Evolutionary conservation across 2,113 vertebrate species (phyloP).

Genomic region (Sylvietta virens): DNA sequence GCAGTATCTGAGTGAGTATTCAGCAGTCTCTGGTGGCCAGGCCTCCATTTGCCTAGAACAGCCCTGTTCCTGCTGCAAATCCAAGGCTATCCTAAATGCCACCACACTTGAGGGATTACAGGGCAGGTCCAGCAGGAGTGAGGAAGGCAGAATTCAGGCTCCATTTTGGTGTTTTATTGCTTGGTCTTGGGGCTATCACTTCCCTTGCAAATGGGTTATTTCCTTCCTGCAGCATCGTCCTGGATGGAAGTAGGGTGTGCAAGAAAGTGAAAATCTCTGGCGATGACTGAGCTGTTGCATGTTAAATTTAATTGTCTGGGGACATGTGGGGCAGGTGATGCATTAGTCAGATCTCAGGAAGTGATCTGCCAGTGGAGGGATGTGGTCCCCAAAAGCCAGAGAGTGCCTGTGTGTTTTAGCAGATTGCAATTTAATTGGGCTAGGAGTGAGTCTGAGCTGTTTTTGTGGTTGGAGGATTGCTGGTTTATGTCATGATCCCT

Average conservation of each 20-base stretch:
- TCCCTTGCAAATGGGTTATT: not conserved
- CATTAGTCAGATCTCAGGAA: not conserved
- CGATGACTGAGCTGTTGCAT: not conserved
- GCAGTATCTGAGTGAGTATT: not conserved
- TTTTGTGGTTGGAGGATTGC: not conserved
- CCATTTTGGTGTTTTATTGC: not conserved
- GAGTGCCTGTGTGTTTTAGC: not conserved
- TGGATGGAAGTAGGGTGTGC: not conserved
- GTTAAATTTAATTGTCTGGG: not conserved
- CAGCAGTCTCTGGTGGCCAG: not conserved
- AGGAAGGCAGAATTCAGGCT: not conserved
- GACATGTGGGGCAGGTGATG: not conserved
- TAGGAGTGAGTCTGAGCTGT: not conserved
- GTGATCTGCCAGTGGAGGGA: not conserved
- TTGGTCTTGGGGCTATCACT: not conserved
- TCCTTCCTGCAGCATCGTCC: not conserved
- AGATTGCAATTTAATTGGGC: not conserved
- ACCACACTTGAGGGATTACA: not conserved
- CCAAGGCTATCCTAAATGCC: not conserved
- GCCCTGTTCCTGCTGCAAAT: not conserved
- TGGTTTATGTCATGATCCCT: constrained; percentile 5
- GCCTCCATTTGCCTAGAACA: not conserved
- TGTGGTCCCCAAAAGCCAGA: not conserved
- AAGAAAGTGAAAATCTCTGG: not conserved
- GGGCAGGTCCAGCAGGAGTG: not conserved